phyloP scores from a whole-genome alignment of 2,113 vertebrate genomes.

The Pteropus alecto region DNA sequence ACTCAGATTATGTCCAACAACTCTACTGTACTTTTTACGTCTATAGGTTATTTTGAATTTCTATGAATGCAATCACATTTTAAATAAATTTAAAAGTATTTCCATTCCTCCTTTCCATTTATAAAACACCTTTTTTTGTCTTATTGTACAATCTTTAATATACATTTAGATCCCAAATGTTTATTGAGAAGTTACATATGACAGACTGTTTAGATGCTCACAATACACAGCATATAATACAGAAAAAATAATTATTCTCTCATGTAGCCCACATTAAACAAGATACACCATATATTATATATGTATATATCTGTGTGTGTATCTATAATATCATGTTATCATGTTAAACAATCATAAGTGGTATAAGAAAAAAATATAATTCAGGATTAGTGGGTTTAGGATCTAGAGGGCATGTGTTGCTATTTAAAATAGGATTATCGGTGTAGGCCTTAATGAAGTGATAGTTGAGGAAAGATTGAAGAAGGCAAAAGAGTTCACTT shows the following conservation, averaged over 20 bases:
- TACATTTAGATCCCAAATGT: background rate
- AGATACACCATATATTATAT: background rate
- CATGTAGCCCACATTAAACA: background rate
- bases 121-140: background rate
- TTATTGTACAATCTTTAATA: conserved; percentile 1
- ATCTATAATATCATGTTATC: no score
- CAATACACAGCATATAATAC: background rate
- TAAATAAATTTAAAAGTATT: background rate
- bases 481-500: background rate
- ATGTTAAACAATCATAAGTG: background rate
- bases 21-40: background rate
- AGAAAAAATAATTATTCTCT: background rate
- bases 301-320: background rate
- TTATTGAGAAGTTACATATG: background rate
- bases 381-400: background rate
- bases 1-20: background rate
- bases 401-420: background rate
- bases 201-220: background rate
- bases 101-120: background rate
- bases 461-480: background rate
- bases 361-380: background rate
- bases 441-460: background rate
- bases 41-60: background rate
- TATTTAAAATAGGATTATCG: background rate
- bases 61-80: background rate